phyloP scores from a whole-genome alignment of 2,113 vertebrate species.

The Mormoops blainvillei region DNA sequence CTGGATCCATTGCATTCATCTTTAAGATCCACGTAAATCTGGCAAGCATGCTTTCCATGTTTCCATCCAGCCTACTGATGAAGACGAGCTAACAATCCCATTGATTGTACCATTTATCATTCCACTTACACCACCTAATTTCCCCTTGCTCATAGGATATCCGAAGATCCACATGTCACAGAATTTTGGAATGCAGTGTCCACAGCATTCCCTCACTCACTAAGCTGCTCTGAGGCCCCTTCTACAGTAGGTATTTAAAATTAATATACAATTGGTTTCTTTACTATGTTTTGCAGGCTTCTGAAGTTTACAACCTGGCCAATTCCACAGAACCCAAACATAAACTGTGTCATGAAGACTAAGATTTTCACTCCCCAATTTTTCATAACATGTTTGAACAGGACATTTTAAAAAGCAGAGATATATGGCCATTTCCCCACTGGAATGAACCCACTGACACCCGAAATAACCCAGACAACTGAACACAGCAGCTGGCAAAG shows the following conservation, averaged over 20 bases:
- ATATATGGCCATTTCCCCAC: slow-evolving; percentile 4
- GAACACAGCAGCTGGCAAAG: slow-evolving; percentile 60
- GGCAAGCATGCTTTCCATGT: not conserved
- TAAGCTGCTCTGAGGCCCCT: not conserved
- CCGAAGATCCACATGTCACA: not conserved
- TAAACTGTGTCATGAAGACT: slow-evolving; percentile 1
- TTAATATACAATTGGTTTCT: not conserved
- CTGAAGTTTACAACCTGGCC: slow-evolving; percentile 30
- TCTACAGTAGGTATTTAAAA: slow-evolving; percentile 21
- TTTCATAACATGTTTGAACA: slow-evolving; percentile 15
- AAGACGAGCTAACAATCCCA: slow-evolving; percentile 20
- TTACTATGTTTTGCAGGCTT: slow-evolving; percentile 19
- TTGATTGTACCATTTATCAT: not conserved
- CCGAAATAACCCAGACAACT: slow-evolving; percentile 62
- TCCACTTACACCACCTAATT: not conserved
- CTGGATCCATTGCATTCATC: not conserved
- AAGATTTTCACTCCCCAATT: not conserved
- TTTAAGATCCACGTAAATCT: slow-evolving; percentile 22
- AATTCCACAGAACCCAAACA: slow-evolving; percentile 16
- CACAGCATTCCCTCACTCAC: not conserved
- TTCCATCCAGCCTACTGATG: slow-evolving; percentile 1
- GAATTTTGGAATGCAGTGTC: not conserved
- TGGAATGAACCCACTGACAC: slow-evolving; percentile 44
- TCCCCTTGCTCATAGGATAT: not conserved
- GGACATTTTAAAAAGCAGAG: slow-evolving; percentile 31